A percentile compares a stretch with the other conserved stretches of the same genome.
phyloP scores from a whole-genome alignment of 1,140 invertebrate genomes.

The Bombus impatiens region DNA sequence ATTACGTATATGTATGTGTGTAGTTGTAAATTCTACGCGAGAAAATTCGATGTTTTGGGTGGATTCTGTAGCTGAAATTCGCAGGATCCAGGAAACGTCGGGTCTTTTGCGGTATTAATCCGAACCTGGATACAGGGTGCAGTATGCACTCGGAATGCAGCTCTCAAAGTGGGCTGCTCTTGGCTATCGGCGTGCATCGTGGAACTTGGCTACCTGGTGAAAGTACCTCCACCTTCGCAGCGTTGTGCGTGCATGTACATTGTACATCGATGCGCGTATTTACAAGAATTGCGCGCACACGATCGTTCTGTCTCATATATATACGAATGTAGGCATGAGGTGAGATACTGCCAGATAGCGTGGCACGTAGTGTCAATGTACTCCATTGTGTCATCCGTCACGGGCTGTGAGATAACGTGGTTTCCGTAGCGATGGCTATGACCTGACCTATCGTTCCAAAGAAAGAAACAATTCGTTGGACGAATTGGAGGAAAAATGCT shows the following conservation, averaged over 20 bases:
- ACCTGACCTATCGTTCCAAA: constrained; percentile 6
- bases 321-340: constrained; percentile 38
- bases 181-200: constrained; percentile 67
- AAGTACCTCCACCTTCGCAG: constrained; percentile 66
- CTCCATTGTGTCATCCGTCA: constrained; percentile 69
- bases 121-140: constrained; percentile 51
- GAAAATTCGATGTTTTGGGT: no score
- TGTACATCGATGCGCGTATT: background rate
- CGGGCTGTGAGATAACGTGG: constrained; percentile 60
- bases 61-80: no score
- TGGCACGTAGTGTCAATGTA: constrained; percentile 66
- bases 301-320: background rate
- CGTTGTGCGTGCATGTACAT: constrained; percentile 47
- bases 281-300: constrained; percentile 45
- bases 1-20: background rate
- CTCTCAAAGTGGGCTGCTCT: constrained; percentile 68
- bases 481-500: background rate
- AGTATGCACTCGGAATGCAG: constrained; percentile 64
- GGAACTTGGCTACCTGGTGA: constrained; percentile 68
- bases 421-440: constrained; percentile 48
- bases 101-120: constrained; percentile 47
- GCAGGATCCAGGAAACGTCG: constrained; percentile 1
- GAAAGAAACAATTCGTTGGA: background rate
- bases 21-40: no score
- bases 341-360: constrained; percentile 54